Conservation (phyloP, 2,113 vertebrate species). For the Carollia perspicillata region DNA sequence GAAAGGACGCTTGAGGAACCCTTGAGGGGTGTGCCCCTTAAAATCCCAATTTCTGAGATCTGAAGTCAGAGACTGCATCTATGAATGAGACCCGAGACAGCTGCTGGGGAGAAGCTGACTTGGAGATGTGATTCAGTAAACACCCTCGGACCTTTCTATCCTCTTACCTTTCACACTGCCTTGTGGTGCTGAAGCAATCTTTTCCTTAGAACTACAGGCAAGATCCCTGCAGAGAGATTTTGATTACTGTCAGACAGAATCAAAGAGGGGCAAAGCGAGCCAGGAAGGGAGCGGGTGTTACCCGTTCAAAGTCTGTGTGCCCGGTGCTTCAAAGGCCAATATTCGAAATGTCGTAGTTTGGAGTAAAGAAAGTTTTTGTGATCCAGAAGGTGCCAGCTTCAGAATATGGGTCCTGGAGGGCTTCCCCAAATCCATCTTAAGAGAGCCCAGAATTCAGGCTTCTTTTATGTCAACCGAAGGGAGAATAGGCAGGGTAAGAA, state of each 20-base stretch:
- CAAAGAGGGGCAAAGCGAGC: background rate
- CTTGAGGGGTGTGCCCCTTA: background rate
- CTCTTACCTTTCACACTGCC: background rate
- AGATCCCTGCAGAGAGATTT: background rate
- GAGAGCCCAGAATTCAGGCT: too few relatives aligned
- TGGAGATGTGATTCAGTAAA: background rate
- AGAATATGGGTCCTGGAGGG: too few relatives aligned
- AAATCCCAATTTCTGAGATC: background rate
- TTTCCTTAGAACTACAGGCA: background rate
- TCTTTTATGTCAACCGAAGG: background rate
- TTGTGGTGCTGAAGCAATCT: background rate
- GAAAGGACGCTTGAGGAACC: too few relatives aligned
- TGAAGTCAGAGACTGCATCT: background rate
- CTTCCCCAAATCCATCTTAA: too few relatives aligned
- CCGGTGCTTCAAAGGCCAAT: background rate
- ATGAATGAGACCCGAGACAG: fast-evolving
- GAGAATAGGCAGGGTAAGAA: background rate
- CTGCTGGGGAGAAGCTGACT: background rate
- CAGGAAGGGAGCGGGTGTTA: background rate
- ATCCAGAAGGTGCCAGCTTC: too few relatives aligned
- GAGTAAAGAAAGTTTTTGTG: too few relatives aligned
- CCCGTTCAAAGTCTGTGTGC: background rate
- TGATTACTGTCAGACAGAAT: background rate
- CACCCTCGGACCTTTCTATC: too few relatives aligned
- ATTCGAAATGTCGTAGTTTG: background rate